These are phyloP conservation scores for Anhinga anhinga DNA, from an alignment of 2,113 vertebrate species.

Conservation along the genomic window DNA sequence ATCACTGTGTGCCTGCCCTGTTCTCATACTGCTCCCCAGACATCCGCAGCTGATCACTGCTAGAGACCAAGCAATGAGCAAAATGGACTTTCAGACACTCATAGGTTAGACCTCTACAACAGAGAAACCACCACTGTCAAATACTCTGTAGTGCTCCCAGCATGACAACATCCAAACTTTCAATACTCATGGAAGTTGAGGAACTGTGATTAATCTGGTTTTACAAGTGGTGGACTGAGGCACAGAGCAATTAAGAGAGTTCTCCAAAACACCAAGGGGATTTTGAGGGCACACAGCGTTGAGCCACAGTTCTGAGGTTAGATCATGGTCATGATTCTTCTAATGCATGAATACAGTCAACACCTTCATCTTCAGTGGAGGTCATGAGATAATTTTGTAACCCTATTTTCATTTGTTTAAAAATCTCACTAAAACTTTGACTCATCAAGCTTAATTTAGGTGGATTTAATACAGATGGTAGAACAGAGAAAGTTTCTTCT, in stretches of 20 bases:
- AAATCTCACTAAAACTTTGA: not conserved
- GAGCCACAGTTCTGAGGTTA: not conserved
- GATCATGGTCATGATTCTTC: not conserved
- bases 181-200: accelerated
- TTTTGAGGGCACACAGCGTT: not conserved
- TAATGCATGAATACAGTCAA: not conserved
- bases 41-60: not conserved
- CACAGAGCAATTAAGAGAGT: not conserved
- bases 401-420: not conserved
- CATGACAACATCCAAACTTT: not conserved
- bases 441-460: not conserved
- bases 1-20: too few species aligned
- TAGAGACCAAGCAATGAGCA: not conserved
- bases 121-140: not conserved
- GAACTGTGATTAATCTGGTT: not conserved
- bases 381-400: not conserved
- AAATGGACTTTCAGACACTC: not conserved
- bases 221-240: not conserved
- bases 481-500: not conserved
- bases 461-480: not conserved
- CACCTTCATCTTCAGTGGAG: not conserved
- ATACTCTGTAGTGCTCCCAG: not conserved
- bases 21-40: not conserved
- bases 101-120: not conserved
- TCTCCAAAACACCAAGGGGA: not conserved